Evolutionary conservation across 2,797 vertebrate species (phyloP).

Genomic region (Cygnus olor): DNA sequence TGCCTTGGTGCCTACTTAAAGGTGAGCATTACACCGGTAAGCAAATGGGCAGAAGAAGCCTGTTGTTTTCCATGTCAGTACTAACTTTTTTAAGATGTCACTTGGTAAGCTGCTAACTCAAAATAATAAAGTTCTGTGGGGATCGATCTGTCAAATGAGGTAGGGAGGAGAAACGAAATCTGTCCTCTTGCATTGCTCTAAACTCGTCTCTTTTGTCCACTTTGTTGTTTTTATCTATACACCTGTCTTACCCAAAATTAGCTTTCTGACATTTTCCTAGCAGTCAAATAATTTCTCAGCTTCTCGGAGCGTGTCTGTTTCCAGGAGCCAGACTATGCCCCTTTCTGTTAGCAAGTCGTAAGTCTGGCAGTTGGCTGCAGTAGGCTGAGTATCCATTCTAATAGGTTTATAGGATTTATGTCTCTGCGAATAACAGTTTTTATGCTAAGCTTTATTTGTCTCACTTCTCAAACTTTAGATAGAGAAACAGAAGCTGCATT

Average conservation of each 20-base stretch:
- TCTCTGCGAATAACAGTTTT: background rate
- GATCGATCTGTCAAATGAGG: background rate
- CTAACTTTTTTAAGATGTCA: background rate
- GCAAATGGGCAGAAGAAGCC: background rate
- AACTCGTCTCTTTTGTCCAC: background rate
- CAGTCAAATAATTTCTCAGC: background rate
- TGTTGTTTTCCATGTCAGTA: background rate
- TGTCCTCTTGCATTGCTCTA: background rate
- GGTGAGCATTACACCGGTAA: background rate
- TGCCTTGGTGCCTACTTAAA: background rate
- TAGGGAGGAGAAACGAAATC: background rate
- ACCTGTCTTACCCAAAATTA: background rate
- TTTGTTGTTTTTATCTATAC: background rate
- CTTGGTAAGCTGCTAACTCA: background rate
- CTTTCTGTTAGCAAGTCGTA: background rate
- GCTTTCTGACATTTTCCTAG: background rate
- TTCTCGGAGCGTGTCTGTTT: background rate
- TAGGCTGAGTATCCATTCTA: background rate
- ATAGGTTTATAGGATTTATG: background rate
- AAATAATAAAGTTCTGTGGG: background rate
- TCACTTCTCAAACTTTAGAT: background rate
- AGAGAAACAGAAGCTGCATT: constrained; percentile 18
- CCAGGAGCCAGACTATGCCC: background rate
- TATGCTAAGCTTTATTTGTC: background rate
- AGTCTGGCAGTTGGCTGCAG: background rate